Base-by-base conservation (phyloP, 2,113 vertebrate genomes). In the Mustelus asterias region DNA sequence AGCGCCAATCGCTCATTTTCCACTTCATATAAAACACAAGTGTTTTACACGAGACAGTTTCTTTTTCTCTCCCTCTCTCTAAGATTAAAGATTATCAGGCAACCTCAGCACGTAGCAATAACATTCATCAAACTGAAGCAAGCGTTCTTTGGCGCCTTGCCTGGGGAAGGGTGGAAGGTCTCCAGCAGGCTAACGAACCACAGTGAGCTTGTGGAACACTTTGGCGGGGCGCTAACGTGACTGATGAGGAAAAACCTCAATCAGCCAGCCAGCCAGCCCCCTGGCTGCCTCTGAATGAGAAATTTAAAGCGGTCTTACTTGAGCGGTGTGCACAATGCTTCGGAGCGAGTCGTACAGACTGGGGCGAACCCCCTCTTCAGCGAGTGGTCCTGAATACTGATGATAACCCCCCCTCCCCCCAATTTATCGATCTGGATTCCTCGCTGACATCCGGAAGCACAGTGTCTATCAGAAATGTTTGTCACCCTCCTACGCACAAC, bases 311-410 rank as follows among this genome's bases (percentile, higher is more conserved):
- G 86, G 58, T 54, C 65, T 80, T 86, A 44, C 89, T 94, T 96
- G 96, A 96, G 95, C 95, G 95, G 96, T 96, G 94, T 92, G 94
- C 86, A 37, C n/a, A 37, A 60, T 90, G 88, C 26, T 90, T 90
- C 88, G 14, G 33, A 14, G 54, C 54, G 10, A 37, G n/a, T 20
- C 89, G n/a, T 60, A 92, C 33, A 65, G 60, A 65, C 20, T 63
- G 60, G 37, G 16, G 0, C 37, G 20, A 54, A 54, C 48, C 48
- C 26, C 48, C 86, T 41, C 2, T 7, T 54, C 44, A 26, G 88
- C 26, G 29, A 58, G 58, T 26, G 60, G 88, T 63, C 88, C 58
- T 33, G 88, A 92, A 63, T 92, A 90, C 54, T 65, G 89, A 90
- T 86, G 48, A 54, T 54, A 54, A 67, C 20, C 63, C 3, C 58